A percentile compares a stretch with the other conserved stretches of the same genome.
Conservation (phyloP, 2,888 invertebrate species). For the Agonopterix alstromeriana region DNA sequence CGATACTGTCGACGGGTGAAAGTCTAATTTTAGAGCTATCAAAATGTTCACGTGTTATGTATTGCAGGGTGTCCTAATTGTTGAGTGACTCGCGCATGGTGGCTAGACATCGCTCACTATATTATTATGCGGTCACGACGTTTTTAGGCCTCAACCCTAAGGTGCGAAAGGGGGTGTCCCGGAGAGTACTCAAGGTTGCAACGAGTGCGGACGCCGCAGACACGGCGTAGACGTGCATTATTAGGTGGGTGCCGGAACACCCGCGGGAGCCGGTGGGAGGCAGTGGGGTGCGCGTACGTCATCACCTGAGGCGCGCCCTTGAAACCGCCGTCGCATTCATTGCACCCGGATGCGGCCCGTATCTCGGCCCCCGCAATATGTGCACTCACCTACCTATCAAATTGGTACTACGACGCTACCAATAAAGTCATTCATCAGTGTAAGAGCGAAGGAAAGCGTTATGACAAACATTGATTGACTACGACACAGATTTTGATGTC, state of each 20-base stretch:
- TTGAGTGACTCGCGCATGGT: too few species aligned
- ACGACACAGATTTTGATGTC: too few species aligned
- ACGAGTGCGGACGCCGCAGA: conserved; percentile 71
- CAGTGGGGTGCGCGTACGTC: conserved; percentile 66
- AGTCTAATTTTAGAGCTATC: background rate
- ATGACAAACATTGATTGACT: too few species aligned
- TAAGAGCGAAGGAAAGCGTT: too few species aligned
- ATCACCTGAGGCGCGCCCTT: conserved; percentile 76
- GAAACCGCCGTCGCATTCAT: conserved; percentile 75
- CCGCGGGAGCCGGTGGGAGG: conserved; percentile 43
- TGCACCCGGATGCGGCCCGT: conserved; percentile 73
- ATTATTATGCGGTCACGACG: conserved; percentile 21
- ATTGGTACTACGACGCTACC: too few species aligned
- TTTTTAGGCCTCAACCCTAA: conserved; percentile 10
- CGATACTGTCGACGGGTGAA: background rate
- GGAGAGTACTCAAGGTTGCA: conserved; percentile 68
- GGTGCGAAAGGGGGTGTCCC: conserved; percentile 42
- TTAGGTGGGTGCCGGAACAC: conserved; percentile 75
- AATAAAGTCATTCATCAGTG: too few species aligned
- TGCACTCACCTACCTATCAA: too few species aligned
- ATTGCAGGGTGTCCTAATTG: too few species aligned
- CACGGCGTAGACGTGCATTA: conserved; percentile 77
- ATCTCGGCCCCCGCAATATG: conserved; percentile 28
- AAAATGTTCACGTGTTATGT: background rate
- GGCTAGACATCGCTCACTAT: too few species aligned